Evolutionary conservation across 2,113 vertebrate species (phyloP), one percentile per base, ranked within the genome.

Genomic region (Myrmophylax atrothorax): DNA sequence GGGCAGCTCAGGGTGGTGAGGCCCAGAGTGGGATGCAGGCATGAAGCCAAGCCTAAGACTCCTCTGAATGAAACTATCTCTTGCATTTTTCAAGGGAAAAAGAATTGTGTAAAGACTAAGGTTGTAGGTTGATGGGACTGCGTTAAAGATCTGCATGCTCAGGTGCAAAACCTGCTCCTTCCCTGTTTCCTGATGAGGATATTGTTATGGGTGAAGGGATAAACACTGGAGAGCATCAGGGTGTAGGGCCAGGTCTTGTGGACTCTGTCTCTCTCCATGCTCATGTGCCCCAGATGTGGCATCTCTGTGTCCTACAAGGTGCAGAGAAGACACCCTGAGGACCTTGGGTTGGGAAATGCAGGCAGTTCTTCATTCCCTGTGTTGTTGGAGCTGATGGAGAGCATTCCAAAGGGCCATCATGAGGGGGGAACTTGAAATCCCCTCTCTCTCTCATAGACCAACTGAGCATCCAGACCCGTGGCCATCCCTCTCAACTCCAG

Each of bases 101-200:
- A 42, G n/a, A 22, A 29, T 7, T 19, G 18, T 33, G 9, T 12
- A 1, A 35, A 40, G 42, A 56, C 19, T 5, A 28, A 28, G 1
- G 13, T 2, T 70, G 68, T 58, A 84, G 46, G 46, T 29, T 50
- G 35, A 10, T 17, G 29, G 53, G 9, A 18, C 22, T 69, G 67
- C 50, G 35, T 42, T 82, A 49, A 40, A 35, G 53, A 58, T 31
- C 16, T 52, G 18, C 18, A 1, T 9, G 31, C 17, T 3, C 3
- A 0, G 22, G 17, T 23, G 3, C 23, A 12, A n/a, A 52, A 47
- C 16, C 1, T 6, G 3, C 10, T 56, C 29, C 1, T 0, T 3
- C 6, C 7, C 11, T 4, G 6, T 69, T 37, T 56, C 12, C 42
- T 44, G 42, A 16, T 44, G 7, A 5, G 12, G 35, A 15, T 16